Evolutionary conservation across 2,888 invertebrate species (phyloP).

Genomic region (Aphodius sticticus): DNA sequence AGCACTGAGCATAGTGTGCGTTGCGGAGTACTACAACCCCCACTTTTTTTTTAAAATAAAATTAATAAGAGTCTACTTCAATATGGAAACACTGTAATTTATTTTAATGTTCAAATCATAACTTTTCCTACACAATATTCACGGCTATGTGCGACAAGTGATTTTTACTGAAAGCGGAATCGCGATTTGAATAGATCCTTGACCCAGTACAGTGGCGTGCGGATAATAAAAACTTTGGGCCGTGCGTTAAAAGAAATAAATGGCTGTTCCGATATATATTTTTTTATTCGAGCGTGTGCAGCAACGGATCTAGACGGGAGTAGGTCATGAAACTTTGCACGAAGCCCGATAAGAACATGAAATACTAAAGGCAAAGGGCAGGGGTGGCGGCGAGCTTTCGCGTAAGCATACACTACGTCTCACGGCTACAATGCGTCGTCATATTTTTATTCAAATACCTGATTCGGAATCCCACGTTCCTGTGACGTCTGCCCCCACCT

Average conservation of each 20-base stretch:
- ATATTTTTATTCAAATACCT: neutral
- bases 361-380: neutral
- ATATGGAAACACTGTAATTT: too few species aligned
- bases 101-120: too few species aligned
- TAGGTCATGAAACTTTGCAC: constrained; percentile 4
- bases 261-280: neutral
- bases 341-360: constrained; percentile 4
- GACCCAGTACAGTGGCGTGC: constrained; percentile 4
- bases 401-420: neutral
- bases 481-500: neutral
- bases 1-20: too few species aligned
- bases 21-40: too few species aligned
- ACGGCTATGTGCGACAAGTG: neutral
- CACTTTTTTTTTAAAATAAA: too few species aligned
- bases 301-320: neutral
- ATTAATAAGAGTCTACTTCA: too few species aligned
- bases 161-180: neutral
- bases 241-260: neutral
- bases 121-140: too few species aligned
- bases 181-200: neutral
- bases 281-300: neutral
- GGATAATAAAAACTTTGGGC: neutral
- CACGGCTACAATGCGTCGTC: neutral
- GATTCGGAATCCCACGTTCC: neutral
- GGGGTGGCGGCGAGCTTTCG: neutral